Conservation (phyloP, 2,888 invertebrate genomes). For the Drosophila neotestacea region DNA sequence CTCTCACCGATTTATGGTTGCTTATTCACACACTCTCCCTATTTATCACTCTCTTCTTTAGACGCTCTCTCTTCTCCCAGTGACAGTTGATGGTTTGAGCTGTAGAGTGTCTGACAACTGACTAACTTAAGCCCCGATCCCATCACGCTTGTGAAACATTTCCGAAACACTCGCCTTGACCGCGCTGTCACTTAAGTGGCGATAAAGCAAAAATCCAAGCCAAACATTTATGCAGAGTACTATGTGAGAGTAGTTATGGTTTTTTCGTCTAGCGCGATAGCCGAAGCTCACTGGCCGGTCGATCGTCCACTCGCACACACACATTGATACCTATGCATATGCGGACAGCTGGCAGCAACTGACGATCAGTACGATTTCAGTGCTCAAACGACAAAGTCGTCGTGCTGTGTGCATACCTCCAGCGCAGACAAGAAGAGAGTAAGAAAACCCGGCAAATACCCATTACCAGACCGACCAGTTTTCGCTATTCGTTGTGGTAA, state of each 20-base stretch:
- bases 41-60: constrained; percentile 1
- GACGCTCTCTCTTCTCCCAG: constrained; percentile 12
- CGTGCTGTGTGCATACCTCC: constrained; percentile 46
- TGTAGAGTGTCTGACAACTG: constrained; percentile 51
- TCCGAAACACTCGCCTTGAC: constrained; percentile 54
- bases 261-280: constrained; percentile 33
- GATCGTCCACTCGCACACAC: constrained; percentile 19
- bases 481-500: constrained; percentile 45
- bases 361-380: constrained; percentile 71
- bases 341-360: constrained; percentile 26
- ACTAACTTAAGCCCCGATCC: constrained; percentile 61
- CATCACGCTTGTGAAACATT: constrained; percentile 49
- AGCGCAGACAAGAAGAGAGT: constrained; percentile 47
- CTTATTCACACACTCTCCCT: constrained; percentile 30
- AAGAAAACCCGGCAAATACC: constrained; percentile 32
- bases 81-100: constrained; percentile 22
- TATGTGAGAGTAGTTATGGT: constrained; percentile 34
- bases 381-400: constrained; percentile 65
- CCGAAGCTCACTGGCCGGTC: constrained; percentile 41
- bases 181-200: constrained; percentile 42
- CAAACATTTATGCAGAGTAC: constrained; percentile 27
- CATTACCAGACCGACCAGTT: constrained; percentile 72
- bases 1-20: constrained; percentile 63
- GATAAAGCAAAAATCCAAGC: constrained; percentile 60
- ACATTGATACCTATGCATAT: not conserved